Base-by-base conservation (phyloP, 2,888 invertebrate species). In the Drosophila rubida region DNA sequence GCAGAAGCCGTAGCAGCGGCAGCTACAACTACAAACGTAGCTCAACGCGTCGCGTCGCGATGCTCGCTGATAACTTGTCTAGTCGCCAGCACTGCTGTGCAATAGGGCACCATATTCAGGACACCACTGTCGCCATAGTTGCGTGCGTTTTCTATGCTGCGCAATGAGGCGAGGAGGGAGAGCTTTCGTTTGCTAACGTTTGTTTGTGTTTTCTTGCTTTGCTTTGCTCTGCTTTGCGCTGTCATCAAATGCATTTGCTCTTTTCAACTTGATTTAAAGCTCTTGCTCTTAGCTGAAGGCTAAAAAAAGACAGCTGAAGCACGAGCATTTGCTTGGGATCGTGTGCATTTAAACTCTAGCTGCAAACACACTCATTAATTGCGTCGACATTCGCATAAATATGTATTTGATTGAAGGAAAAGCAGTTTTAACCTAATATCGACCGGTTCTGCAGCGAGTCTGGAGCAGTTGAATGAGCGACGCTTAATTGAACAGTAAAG, bases 1-100 rank as follows among this genome's bases (percentile, higher is more conserved):
- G 13, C 25, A 44, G 25, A 25, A 25, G 25, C 25, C 25, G 25
- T 25, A 25, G 25, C 25, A 25, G 25, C 25, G 7, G 23, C 25
- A 25, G 14, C 37, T 30, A 30, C 22, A 14, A 50, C 25, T 39
- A 50, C 23, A 80, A 71, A 67, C 87, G 70, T 68, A 84, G 80
- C 74, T 86, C 66, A 80, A 53, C 55, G 50, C 57, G 9, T 30
- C n/a, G 58, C 64, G 32, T 35, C 13, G 37, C 63, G 58, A 60
- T 72, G 65, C 60, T 58, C 37, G 25, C 63, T 75, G 57, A 68
- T 75, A 66, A 37, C 27, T 66, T 48, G 60, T 62, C 76, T 61
- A 71, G 53, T 32, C 42, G 41, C 58, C 44, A 25, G 4, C 25
- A 25, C 25, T 25, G 25, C 25, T 45, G 42, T 57, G 71, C 59